phyloP scores from a whole-genome alignment of 2,888 invertebrate genomes.

The Cephus pygmeus region DNA sequence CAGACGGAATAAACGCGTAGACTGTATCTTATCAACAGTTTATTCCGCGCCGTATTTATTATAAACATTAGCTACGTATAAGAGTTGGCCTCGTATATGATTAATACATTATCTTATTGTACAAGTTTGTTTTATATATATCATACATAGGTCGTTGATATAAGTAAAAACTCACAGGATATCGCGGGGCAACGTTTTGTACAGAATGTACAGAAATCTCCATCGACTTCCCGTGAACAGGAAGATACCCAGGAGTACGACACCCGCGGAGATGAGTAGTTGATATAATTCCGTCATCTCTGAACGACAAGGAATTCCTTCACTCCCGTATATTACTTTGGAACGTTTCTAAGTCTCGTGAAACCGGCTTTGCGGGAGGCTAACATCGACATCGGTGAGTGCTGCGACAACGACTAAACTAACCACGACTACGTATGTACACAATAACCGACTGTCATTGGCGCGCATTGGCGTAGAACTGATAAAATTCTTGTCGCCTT shows the following conservation, averaged over 20 bases:
- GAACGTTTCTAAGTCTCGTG: not conserved
- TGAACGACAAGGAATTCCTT: constrained; percentile 30
- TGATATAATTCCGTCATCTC: constrained; percentile 72
- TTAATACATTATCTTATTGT: not conserved
- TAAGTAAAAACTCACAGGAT: constrained; percentile 70
- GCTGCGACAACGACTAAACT: constrained; percentile 28
- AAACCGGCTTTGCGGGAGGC: constrained; percentile 5
- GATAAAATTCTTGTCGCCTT: not conserved
- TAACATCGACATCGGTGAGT: not conserved
- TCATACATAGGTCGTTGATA: not conserved
- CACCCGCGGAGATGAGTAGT: constrained; percentile 78
- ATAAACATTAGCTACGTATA: not conserved
- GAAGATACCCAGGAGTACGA: constrained; percentile 73
- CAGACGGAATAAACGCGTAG: not conserved
- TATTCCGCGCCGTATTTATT: not conserved
- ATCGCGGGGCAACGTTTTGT: constrained; percentile 76
- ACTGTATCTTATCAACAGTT: not conserved
- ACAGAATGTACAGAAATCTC: constrained; percentile 72
- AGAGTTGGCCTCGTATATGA: not conserved
- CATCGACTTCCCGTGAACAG: constrained; percentile 71
- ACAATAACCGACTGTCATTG: constrained; percentile 38
- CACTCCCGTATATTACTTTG: not conserved
- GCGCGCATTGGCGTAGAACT: constrained; percentile 38
- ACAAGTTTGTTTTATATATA: not conserved
- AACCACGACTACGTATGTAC: constrained; percentile 15